Percentiles rank a stretch among this genome's conserved stretches.
Evolutionary conservation across 2,797 vertebrate genomes (phyloP).

Genomic region (Syngnathus acus): DNA sequence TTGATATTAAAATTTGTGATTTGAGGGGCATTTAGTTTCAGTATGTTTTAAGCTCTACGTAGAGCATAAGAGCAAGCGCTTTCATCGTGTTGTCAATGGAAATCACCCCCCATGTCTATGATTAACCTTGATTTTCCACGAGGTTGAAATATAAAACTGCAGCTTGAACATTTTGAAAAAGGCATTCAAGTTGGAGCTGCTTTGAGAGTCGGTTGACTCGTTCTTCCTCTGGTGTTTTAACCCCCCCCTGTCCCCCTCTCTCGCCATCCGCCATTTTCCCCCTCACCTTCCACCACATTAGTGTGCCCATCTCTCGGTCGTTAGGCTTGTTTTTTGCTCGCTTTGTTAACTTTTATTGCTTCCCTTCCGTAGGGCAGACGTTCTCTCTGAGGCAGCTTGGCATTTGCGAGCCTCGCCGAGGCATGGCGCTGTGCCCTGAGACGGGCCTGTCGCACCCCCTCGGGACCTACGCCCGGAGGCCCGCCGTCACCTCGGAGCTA

Average conservation of each 20-base stretch:
- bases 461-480: slow-evolving; percentile 85
- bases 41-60: background rate
- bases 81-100: background rate
- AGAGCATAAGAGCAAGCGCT: background rate
- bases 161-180: background rate
- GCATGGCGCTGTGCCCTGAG: slow-evolving; percentile 91
- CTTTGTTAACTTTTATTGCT: slow-evolving; percentile 53
- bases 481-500: slow-evolving; percentile 78
- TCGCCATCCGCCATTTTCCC: slow-evolving; percentile 7
- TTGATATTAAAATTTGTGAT: background rate
- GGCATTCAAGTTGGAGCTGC: background rate
- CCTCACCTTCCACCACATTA: slow-evolving; percentile 18
- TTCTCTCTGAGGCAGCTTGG: slow-evolving; percentile 97
- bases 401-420: slow-evolving; percentile 91
- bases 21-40: background rate
- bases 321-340: slow-evolving; percentile 46
- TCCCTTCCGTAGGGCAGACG: slow-evolving; percentile 82
- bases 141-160: background rate
- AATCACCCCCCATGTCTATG: too few relatives aligned
- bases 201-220: background rate
- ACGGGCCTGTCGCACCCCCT: slow-evolving; percentile 86
- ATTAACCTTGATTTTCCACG: background rate
- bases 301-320: slow-evolving; percentile 24
- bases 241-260: background rate
- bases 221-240: background rate